Percentiles rank a stretch among this genome's conserved stretches.
These are phyloP conservation scores for Nomada lathburiana DNA, from an alignment of 2,888 invertebrate genomes.

Conservation along the genomic window DNA sequence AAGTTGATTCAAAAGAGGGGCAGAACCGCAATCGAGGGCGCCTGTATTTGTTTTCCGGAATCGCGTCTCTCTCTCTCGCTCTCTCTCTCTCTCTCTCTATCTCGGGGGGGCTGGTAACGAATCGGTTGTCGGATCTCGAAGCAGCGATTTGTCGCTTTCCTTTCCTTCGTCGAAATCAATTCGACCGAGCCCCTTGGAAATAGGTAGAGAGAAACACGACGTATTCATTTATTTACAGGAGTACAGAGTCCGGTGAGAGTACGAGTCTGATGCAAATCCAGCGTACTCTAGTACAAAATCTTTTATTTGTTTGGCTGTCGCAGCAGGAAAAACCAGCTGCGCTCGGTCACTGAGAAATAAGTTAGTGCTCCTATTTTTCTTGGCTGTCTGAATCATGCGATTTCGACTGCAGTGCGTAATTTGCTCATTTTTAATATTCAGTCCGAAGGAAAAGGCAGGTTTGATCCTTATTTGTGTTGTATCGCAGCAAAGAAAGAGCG, in stretches of 20 bases:
- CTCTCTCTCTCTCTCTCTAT: background rate
- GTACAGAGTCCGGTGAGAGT: no score
- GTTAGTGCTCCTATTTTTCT: no score
- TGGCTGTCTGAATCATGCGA: no score
- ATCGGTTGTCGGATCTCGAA: slow-evolving; percentile 10
- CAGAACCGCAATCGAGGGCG: background rate
- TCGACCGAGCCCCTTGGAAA: background rate
- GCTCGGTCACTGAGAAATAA: no score
- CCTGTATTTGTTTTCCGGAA: no score
- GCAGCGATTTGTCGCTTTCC: slow-evolving; percentile 16
- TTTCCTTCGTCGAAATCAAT: slow-evolving; percentile 15
- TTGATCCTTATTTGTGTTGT: slow-evolving; percentile 18
- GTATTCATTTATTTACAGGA: slow-evolving; percentile 60
- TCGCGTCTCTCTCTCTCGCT: no score
- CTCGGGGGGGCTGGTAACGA: slow-evolving; percentile 1
- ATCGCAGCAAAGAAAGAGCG: background rate
- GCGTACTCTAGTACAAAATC: no score
- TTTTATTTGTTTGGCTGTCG: no score
- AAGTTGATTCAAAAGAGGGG: background rate
- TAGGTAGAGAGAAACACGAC: slow-evolving; percentile 5
- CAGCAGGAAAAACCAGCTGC: no score
- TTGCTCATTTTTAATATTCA: no score
- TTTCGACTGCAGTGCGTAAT: no score
- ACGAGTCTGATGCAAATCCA: no score
- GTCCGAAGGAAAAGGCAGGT: background rate